Evolutionary conservation across 2,797 vertebrate species (phyloP).

Genomic region (Channa striata): DNA sequence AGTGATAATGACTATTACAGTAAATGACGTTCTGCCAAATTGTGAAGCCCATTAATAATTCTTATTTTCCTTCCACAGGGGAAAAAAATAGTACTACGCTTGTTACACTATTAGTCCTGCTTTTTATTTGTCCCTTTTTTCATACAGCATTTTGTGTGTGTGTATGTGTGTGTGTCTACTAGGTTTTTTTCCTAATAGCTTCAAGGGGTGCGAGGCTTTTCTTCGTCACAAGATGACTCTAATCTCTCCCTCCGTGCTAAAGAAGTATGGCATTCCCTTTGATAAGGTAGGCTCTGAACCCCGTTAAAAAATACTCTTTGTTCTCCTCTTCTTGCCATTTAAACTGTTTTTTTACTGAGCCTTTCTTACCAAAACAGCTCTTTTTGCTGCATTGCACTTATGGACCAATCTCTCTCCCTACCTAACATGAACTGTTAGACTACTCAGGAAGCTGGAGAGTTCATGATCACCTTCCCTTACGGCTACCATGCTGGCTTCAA

Average conservation of each 20-base stretch:
- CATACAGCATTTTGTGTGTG: not conserved
- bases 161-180: slow-evolving; percentile 49
- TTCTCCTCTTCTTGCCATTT: slow-evolving; percentile 8
- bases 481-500: slow-evolving; percentile 98
- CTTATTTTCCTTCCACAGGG: no score
- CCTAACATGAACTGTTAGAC: slow-evolving; percentile 78
- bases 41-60: no score
- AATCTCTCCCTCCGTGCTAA: slow-evolving; percentile 95
- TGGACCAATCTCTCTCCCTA: not conserved
- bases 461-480: slow-evolving; percentile 98
- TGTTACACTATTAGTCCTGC: no score
- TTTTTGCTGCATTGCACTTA: not conserved
- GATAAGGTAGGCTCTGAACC: slow-evolving; percentile 88
- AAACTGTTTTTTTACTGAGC: slow-evolving; percentile 27
- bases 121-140: not conserved
- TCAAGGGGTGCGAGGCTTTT: slow-evolving; percentile 96
- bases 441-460: slow-evolving; percentile 96
- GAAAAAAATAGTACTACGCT: no score
- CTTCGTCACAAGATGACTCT: slow-evolving; percentile 99
- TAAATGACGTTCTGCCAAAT: no score
- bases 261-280: slow-evolving; percentile 98
- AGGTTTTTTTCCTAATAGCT: slow-evolving; percentile 97
- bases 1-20: no score
- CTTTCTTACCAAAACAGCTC: slow-evolving; percentile 23
- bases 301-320: slow-evolving; percentile 20